A percentile compares a stretch with the other conserved stretches of the same genome.
These are phyloP conservation scores for Catocala nupta DNA, from an alignment of 2,888 invertebrate genomes.

Conservation along the genomic window DNA sequence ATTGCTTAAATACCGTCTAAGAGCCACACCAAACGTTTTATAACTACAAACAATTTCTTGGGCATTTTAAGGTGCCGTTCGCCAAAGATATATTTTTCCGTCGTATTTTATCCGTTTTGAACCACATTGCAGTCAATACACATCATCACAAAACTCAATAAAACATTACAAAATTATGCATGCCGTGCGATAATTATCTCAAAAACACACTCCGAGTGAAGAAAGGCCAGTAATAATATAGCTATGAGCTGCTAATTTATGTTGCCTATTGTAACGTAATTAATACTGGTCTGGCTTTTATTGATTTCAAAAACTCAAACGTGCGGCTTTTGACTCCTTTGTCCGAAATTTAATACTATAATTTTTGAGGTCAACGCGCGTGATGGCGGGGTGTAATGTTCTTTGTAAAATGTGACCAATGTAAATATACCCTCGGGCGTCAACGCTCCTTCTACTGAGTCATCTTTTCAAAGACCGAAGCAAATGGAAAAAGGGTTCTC, in stretches of 20 bases:
- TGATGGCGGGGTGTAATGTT: conserved; percentile 66
- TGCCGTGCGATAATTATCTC: conserved; percentile 51
- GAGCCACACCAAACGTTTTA: conserved; percentile 54
- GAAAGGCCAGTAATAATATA: conserved; percentile 70
- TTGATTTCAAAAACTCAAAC: conserved; percentile 65
- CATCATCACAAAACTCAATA: conserved; percentile 51
- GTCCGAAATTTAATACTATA: conserved; percentile 69
- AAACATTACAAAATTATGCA: conserved; percentile 60
- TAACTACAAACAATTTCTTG: conserved; percentile 43
- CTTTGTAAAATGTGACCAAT: conserved; percentile 70
- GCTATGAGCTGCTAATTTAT: conserved; percentile 73
- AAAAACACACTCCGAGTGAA: conserved; percentile 62
- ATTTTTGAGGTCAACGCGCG: conserved; percentile 73
- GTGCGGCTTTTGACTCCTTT: conserved; percentile 67
- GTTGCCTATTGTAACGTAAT: conserved; percentile 67
- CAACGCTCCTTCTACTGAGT: conserved; percentile 49
- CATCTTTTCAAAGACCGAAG: conserved; percentile 52
- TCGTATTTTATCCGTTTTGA: conserved; percentile 10
- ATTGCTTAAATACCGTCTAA: conserved; percentile 60
- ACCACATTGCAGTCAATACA: conserved; percentile 40
- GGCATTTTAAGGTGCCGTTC: conserved; percentile 41
- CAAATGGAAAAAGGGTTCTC: conserved; percentile 53
- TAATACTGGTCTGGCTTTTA: conserved; percentile 60
- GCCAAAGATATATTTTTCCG: conserved; percentile 25
- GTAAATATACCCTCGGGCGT: conserved; percentile 60